These are phyloP conservation scores for Tachyglossus aculeatus DNA, from an alignment of 2,797 vertebrate genomes.

Conservation along the genomic window DNA sequence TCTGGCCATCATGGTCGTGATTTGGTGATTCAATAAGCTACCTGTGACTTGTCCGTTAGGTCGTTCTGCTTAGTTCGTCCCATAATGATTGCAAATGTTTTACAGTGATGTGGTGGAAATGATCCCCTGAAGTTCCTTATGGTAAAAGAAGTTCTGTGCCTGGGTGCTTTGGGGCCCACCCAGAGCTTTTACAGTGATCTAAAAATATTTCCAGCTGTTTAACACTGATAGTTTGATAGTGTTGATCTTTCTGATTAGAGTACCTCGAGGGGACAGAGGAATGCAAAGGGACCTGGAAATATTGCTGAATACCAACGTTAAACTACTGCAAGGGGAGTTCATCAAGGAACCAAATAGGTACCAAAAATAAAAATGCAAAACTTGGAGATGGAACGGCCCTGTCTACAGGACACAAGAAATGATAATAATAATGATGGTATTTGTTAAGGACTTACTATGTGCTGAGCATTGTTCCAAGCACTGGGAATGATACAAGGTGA, in stretches of 20 bases:
- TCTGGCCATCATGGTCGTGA: slow-evolving; percentile 7
- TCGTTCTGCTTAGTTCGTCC: not conserved
- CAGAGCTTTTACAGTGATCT: no score
- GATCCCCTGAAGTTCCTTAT: not conserved
- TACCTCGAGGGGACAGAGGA: not conserved
- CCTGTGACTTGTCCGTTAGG: not conserved
- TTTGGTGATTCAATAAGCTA: not conserved
- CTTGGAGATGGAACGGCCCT: no score
- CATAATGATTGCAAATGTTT: not conserved
- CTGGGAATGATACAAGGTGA: no score
- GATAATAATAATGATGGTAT: no score
- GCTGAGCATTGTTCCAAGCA: no score
- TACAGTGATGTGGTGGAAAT: not conserved
- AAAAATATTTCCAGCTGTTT: not conserved
- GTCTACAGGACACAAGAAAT: no score
- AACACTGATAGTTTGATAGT: not conserved
- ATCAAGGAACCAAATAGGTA: no score
- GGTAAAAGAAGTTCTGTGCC: not conserved
- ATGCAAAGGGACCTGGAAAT: not conserved
- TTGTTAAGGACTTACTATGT: no score
- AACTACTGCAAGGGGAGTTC: no score
- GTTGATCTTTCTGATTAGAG: not conserved
- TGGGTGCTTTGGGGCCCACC: no score
- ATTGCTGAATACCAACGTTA: not conserved
- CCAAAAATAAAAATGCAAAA: no score